Evolutionary conservation across 2,888 invertebrate species (phyloP).

Genomic region (Aporophyla lueneburgensis): DNA sequence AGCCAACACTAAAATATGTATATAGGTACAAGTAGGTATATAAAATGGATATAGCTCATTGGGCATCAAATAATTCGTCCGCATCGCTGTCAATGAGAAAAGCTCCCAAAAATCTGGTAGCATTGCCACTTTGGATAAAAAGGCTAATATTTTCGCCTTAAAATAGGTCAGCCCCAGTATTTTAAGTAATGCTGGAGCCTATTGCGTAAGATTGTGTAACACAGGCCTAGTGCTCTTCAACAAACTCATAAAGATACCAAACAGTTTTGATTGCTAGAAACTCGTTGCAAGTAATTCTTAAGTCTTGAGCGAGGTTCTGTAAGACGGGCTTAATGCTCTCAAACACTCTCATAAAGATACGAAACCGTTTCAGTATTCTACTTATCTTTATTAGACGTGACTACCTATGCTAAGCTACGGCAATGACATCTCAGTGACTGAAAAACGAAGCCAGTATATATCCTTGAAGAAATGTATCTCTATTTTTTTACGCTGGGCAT

Average conservation of each 20-base stretch:
- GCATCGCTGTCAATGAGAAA: background rate
- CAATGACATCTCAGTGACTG: background rate
- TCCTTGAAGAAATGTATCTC: background rate
- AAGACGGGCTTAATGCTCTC: background rate
- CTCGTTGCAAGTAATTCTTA: background rate
- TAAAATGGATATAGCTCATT: background rate
- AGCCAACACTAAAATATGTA: no score
- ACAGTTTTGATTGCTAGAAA: background rate
- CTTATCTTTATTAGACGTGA: conserved; percentile 29
- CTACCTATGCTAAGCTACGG: conserved; percentile 14
- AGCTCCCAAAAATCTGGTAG: background rate
- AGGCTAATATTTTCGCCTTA: background rate
- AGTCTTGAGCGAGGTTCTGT: background rate
- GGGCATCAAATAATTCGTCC: background rate
- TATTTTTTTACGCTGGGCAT: no score
- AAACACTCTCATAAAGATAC: conserved; percentile 41
- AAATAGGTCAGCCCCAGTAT: background rate
- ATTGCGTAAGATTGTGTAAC: background rate
- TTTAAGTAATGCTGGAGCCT: background rate
- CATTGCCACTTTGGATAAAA: background rate
- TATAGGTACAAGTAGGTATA: no score
- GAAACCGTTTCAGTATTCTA: background rate
- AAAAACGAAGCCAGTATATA: background rate
- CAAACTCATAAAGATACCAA: background rate
- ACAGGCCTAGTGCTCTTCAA: background rate